Evolutionary conservation across 1,140 invertebrate genomes (phyloP), one percentile per base, ranked within the genome.

Genomic region (Eufriesea mexicana): DNA sequence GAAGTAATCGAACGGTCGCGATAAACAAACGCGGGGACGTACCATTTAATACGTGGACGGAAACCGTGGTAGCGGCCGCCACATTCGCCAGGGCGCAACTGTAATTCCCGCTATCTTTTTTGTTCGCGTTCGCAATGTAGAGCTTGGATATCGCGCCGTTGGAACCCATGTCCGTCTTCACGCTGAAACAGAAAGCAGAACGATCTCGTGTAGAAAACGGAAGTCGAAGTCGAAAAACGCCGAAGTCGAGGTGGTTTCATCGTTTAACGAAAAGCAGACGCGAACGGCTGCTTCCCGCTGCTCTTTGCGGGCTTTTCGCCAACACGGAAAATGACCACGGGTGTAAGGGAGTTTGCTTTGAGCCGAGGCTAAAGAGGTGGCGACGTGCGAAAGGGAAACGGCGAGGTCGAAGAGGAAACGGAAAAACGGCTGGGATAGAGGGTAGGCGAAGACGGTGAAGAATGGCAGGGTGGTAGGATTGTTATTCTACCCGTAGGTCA

Each of bases 31-130:
- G 20, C 16, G 12, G 35, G 35, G 76, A 92, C 94, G 95, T 94
- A 98, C 97, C 97, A 95, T 97, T 98, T 72, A 98, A 95, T 66
- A 98, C 97, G 92, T 98, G 97, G 49, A 98, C 97, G 81, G 96
- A 95, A 76, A 98, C 97, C 54, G 94, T 95, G 70, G 97, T 97
- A 45, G 96, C 95, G 20, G 97, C 97, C 16, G 97, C 97, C 76
- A 97, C 96, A 84, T 97, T 97, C 61, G 96, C 96, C 75, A 98
- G 94, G 35, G 96, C 96, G 89, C 97, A 98, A 71, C 97, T 97
- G 92, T 98, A 98, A 92, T 98, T 98, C 42, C 97, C 97, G n/a
- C 97, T 97, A 91, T 98, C 97, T 86, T 96, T 96, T 86, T 96
- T 96, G 90, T 97, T 96, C 49, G 97, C 97, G 93, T 98, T 97